A percentile compares a stretch with the other conserved stretches of the same genome.
Evolutionary conservation across 2,888 invertebrate genomes (phyloP).

Genomic region (Leptinotarsa juncta): DNA sequence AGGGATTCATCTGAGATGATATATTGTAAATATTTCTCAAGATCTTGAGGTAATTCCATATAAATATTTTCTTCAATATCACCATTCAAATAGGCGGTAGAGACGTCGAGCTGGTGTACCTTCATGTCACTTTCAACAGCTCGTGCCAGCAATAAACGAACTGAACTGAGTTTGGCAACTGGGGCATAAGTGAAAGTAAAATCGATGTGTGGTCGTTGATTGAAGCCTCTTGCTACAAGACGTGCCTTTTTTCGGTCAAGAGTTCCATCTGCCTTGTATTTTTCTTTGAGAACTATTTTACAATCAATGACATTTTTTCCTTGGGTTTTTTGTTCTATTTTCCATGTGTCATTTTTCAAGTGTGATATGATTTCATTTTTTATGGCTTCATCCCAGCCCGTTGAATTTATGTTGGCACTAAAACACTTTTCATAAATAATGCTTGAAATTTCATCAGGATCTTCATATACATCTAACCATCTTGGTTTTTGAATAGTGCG

Average conservation of each 20-base stretch:
- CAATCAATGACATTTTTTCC: not conserved
- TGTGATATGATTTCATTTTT: not conserved
- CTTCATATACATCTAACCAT: not conserved
- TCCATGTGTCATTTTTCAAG: constrained; percentile 8
- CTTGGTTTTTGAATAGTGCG: not conserved
- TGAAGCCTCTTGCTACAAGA: constrained; percentile 3
- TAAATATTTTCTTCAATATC: not conserved
- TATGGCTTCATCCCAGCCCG: not conserved
- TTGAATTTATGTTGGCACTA: not conserved
- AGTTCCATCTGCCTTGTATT: not conserved
- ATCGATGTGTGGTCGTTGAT: not conserved
- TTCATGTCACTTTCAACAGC: no score
- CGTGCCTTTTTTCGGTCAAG: constrained; percentile 5
- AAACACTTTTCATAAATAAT: no score
- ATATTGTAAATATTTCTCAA: not conserved
- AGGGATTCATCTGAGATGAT: not conserved
- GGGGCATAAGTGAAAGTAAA: not conserved
- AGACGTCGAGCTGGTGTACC: no score
- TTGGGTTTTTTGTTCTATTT: not conserved
- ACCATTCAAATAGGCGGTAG: no score
- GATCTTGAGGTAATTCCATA: not conserved
- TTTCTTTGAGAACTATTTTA: constrained; percentile 16
- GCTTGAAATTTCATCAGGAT: not conserved
- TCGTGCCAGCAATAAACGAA: no score
- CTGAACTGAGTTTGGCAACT: no score